These are phyloP conservation scores for Caenorhabditis angaria DNA, from an alignment of 2,888 invertebrate species.

Conservation along the genomic window DNA sequence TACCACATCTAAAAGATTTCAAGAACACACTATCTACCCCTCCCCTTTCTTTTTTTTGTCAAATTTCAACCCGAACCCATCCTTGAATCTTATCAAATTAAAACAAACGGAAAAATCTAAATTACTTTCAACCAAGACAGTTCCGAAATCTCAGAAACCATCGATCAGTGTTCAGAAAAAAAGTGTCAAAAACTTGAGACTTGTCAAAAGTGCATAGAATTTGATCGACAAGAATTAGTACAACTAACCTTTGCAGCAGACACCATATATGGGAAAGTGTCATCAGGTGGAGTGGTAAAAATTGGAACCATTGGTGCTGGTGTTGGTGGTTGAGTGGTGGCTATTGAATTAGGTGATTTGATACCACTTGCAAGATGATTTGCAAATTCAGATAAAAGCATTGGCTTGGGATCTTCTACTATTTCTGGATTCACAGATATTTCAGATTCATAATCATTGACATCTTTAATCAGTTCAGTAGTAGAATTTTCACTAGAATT, in stretches of 20 bases:
- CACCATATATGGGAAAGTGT: slow-evolving; percentile 32
- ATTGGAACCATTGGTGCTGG: slow-evolving; percentile 21
- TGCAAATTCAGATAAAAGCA: slow-evolving; percentile 38
- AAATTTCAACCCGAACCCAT: too few relatives aligned
- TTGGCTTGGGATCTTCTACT: slow-evolving; percentile 27
- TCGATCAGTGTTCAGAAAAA: neutral
- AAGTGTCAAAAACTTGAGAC: neutral
- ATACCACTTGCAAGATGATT: slow-evolving; percentile 29
- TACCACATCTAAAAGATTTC: too few relatives aligned
- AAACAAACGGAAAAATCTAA: neutral
- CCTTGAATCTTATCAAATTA: neutral
- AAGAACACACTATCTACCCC: too few relatives aligned
- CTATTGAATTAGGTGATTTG: slow-evolving; percentile 4
- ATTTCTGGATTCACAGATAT: neutral
- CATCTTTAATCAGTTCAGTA: slow-evolving; percentile 26
- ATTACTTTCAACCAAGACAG: neutral
- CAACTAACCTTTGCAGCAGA: slow-evolving; percentile 35
- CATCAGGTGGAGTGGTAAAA: slow-evolving; percentile 29
- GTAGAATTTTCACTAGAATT: slow-evolving; percentile 29
- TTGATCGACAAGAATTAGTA: neutral
- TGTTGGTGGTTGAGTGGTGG: slow-evolving; percentile 32
- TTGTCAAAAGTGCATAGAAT: neutral
- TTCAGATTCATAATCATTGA: slow-evolving; percentile 7
- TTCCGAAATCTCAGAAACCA: neutral
- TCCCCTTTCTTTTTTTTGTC: too few relatives aligned